Evolutionary conservation across 2,888 invertebrate genomes (phyloP), one percentile per base, ranked within the genome.

Genomic region (Periphyllus acericola): DNA sequence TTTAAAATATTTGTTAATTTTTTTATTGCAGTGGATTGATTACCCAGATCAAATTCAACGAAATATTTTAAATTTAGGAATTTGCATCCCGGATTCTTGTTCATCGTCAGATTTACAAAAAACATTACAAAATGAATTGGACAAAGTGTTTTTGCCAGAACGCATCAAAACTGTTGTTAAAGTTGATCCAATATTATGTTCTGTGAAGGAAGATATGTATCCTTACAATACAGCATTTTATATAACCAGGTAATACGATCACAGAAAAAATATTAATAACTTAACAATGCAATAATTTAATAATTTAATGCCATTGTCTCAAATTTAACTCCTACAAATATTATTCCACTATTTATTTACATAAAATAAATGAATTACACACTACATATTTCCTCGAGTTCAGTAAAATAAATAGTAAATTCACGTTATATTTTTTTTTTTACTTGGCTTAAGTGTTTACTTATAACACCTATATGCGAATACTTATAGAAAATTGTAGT

Each of bases 21-120:
- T 80, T 60, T 60, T 80, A 29, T 68, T 9, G 17, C 55, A 83
- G 83, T 83, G 83, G 83, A n/a, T 83, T n/a, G 55, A 83, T 74
- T 36, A 34, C n/a, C 72, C 71, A 5, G 72, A 83, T 55, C 74
- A 55, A 74, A 3, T 52, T 19, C 52, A 32, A 72, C 75, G 90
- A 34, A 89, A 89, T 32, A 80, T 88, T 40, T 71, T 90, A 19
- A 89, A 89, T 72, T 89, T 90, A 89, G 90, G 90, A 2, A 68
- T 90, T 29, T 90, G 90, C 36, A 89, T 90, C 25, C 90, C 90
- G 8, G 84, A 89, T 34, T 89, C 90, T 29, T 90, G 90, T 60
- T 74, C 86, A 21, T 82, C 89, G 14, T 52, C 52, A 32, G 90
- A 90, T 66, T 74, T 89, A 90, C 76, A 89, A 60, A 80, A 75